phyloP scores from a whole-genome alignment of 2,113 vertebrate species.

The Laticauda laticaudata region DNA sequence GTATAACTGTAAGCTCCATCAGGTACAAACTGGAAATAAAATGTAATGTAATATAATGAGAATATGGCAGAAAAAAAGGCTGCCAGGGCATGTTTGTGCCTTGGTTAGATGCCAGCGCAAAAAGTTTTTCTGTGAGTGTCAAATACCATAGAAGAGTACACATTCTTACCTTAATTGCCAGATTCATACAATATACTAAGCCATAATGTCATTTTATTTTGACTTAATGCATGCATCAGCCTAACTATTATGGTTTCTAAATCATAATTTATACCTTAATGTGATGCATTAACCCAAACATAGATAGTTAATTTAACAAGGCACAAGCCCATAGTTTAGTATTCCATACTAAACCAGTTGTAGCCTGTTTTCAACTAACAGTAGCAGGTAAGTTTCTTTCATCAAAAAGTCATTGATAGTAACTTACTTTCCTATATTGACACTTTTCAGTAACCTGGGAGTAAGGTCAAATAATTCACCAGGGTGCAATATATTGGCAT shows the following conservation, averaged over 20 bases:
- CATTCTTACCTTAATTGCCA: neutral
- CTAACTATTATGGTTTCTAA: neutral
- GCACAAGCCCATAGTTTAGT: neutral
- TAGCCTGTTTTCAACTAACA: neutral
- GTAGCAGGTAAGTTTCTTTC: neutral
- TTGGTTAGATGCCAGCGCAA: neutral
- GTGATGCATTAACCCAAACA: neutral
- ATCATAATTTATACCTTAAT: neutral
- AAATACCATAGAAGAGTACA: neutral
- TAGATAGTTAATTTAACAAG: neutral
- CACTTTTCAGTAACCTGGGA: neutral
- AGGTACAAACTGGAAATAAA: neutral
- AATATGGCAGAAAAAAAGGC: neutral
- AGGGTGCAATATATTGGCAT: neutral
- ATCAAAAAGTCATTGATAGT: slow-evolving; percentile 52
- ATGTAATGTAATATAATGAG: neutral
- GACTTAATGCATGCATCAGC: neutral
- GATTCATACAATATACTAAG: neutral
- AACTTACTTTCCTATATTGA: slow-evolving; percentile 51
- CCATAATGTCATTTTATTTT: neutral
- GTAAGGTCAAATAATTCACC: neutral
- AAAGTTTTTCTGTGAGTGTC: neutral
- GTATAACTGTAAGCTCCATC: neutral
- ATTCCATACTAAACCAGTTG: neutral
- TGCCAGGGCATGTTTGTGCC: neutral